Evolutionary conservation across 2,888 invertebrate species (phyloP).

Genomic region (Microctonus hyperodae): DNA sequence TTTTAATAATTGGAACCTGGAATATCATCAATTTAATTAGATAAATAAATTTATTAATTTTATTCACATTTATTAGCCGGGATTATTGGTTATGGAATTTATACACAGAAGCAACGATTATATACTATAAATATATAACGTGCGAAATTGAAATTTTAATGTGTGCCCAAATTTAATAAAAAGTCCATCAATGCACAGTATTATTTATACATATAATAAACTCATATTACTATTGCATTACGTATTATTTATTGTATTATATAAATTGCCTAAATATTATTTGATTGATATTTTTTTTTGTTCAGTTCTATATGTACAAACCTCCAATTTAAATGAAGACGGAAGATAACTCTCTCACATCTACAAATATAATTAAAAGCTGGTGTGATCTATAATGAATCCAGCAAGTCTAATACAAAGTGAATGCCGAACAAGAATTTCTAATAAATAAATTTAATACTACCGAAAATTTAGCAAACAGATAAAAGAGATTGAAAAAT

Average conservation of each 20-base stretch:
- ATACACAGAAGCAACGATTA: too few relatives aligned
- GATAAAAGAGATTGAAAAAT: background rate
- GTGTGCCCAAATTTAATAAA: constrained; percentile 1
- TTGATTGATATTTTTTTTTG: constrained; percentile 20
- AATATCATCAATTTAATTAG: too few relatives aligned
- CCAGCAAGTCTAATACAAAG: background rate
- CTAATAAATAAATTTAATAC: background rate
- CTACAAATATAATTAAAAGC: constrained; percentile 40
- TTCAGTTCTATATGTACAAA: constrained; percentile 38
- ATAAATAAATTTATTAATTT: background rate
- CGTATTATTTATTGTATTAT: constrained; percentile 11
- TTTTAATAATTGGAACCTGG: constrained; percentile 54
- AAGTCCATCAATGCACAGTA: constrained; percentile 15
- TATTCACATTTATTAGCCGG: too few relatives aligned
- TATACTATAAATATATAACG: too few relatives aligned
- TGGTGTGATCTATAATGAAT: constrained; percentile 28
- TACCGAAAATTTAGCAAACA: background rate
- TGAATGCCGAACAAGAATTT: background rate
- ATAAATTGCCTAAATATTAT: background rate
- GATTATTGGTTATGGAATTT: too few relatives aligned
- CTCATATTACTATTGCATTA: background rate
- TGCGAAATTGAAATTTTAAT: too few relatives aligned
- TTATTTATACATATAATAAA: too few relatives aligned
- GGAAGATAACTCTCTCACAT: constrained; percentile 42
- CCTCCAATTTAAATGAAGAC: constrained; percentile 41